A percentile compares a stretch with the other conserved stretches of the same genome.
These are phyloP conservation scores for Rhynchonycteris naso DNA, from an alignment of 2,797 vertebrate genomes.

Conservation along the genomic window DNA sequence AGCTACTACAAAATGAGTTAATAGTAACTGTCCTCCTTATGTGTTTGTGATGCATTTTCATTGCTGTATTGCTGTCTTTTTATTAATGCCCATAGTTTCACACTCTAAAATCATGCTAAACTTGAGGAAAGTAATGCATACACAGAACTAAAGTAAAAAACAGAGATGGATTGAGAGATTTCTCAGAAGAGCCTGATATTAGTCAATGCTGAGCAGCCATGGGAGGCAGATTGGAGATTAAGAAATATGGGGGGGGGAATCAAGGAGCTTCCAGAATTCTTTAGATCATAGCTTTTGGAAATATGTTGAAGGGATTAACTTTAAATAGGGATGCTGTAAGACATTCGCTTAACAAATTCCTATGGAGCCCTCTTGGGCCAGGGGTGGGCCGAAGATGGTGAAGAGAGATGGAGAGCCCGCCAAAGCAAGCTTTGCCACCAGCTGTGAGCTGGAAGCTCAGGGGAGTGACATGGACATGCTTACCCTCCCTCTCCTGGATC, in stretches of 20 bases:
- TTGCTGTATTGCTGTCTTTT: constrained; percentile 23
- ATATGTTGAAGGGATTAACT: constrained; percentile 57
- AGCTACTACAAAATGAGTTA: constrained; percentile 38
- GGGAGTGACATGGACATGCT: not conserved
- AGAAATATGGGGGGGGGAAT: not conserved
- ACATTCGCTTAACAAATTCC: constrained; percentile 68
- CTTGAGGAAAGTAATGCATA: constrained; percentile 20
- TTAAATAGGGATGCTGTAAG: constrained; percentile 39
- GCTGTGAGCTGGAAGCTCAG: not conserved
- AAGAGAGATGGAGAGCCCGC: constrained; percentile 38
- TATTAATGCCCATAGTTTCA: not conserved
- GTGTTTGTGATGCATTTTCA: constrained; percentile 56
- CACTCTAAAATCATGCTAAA: constrained; percentile 34
- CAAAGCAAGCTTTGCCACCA: not conserved
- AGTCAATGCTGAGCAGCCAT: constrained; percentile 2
- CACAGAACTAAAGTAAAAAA: not conserved
- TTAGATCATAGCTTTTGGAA: constrained; percentile 29
- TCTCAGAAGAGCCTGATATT: constrained; percentile 55
- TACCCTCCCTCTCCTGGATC: not conserved
- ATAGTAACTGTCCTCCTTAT: constrained; percentile 24
- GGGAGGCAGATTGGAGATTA: not conserved
- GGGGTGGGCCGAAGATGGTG: not conserved
- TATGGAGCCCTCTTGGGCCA: constrained; percentile 33
- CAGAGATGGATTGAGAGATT: not conserved
- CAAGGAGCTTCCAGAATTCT: not conserved